These are phyloP conservation scores for Calidris pygmaea DNA, from an alignment of 2,113 vertebrate species.

Conservation along the genomic window DNA sequence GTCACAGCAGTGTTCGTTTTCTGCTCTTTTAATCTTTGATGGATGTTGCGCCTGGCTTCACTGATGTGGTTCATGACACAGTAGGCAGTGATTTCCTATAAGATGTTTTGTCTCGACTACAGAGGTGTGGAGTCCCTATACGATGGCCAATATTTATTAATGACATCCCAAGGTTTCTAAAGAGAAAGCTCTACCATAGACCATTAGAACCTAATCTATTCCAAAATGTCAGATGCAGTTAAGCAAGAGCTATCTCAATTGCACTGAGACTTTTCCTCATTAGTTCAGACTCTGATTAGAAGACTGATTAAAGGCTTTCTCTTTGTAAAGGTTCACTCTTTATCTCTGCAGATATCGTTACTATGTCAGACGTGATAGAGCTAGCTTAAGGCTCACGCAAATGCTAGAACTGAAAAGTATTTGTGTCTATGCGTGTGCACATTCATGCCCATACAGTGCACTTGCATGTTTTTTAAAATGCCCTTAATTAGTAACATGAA, in stretches of 20 bases:
- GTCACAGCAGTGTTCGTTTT: conserved; percentile 71
- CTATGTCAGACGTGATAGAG: not conserved
- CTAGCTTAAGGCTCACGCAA: not conserved
- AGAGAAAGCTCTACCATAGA: not conserved
- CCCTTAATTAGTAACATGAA: not conserved
- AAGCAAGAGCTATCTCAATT: conserved; percentile 1
- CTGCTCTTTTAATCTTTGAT: conserved; percentile 74
- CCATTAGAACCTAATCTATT: conserved; percentile 60
- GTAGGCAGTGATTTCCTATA: conserved; percentile 66
- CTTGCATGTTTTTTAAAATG: not conserved
- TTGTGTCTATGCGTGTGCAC: not conserved
- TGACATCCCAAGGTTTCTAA: conserved; percentile 50
- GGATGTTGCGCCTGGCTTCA: conserved; percentile 66
- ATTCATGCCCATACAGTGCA: not conserved
- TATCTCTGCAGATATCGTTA: conserved; percentile 35
- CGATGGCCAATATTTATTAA: conserved; percentile 58
- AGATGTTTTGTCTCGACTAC: conserved; percentile 62
- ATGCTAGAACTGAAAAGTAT: not conserved
- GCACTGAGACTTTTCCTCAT: conserved; percentile 27
- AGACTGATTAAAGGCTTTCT: conserved; percentile 39
- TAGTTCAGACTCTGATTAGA: conserved; percentile 52
- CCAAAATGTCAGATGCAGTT: conserved; percentile 51
- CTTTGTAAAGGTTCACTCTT: conserved; percentile 41
- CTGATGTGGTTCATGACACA: conserved; percentile 56
- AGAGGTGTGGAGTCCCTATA: conserved; percentile 47